Base-by-base conservation (phyloP, 2,888 invertebrate species). In the Andrena haemorrhoa region DNA sequence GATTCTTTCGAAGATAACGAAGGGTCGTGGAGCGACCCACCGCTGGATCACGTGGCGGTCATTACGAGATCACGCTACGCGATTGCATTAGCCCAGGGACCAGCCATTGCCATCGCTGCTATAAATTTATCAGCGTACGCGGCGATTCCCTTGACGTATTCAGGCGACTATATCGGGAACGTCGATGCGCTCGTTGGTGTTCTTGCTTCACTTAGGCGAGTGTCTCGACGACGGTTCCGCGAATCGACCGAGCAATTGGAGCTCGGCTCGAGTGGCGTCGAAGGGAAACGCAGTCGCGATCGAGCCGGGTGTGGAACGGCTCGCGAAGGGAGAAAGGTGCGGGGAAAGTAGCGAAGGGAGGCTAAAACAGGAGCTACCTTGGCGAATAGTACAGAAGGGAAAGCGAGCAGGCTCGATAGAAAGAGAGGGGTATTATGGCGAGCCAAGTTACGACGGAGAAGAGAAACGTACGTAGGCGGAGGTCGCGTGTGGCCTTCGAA, bases 401-500 rank as follows among this genome's bases (percentile, higher is more conserved):
- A 64, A 60, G 35, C 68, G 29, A 3, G 33, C 33, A 16, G 12
- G 41, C 41, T 41, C 41, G 41, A 41, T 41, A 16, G 16, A 41
- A 41, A 41, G 41, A 5, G 41, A 41, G 58, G 58, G 29, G 2
- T 41, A 29, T 0, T 31, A 23, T 41, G 16, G 49, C 31, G 56
- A 6, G 66, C 61, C 16, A n/a, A 58, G 51, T n/a, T 58, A 16
- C 6, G 33, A 63, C 20, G 41, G 51, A 20, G 4, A 41, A 12
- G 23, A 26, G 56, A 31, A 61, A 20, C 20, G 4, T 58, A 51
- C 47, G 71, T 75, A 63, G 74, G 65, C 64, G 61, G 58, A 29
- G 73, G 78, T 86, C 86, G 84, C 82, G 86, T 86, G 86, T 77
- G 78, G 79, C 73, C 79, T 82, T 79, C 82, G 69, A 86, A 86